Percentiles rank a stretch among this genome's conserved stretches.
These are phyloP conservation scores for Notodonta dromedarius DNA, from an alignment of 2,888 invertebrate genomes.

Conservation along the genomic window DNA sequence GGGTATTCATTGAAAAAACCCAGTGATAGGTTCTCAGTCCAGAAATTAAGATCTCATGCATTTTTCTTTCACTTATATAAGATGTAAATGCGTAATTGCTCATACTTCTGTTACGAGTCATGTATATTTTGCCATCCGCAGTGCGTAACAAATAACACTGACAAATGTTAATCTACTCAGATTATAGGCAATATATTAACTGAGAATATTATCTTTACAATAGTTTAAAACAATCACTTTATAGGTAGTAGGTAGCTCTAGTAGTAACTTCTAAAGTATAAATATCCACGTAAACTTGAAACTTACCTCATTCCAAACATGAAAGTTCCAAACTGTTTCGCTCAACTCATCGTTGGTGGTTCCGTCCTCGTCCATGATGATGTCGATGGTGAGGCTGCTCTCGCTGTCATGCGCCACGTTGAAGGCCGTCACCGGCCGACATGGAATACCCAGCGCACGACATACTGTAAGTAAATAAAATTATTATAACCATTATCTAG, in stretches of 20 bases:
- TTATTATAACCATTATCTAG: no score
- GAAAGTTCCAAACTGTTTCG: slow-evolving; percentile 98
- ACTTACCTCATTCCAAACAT: slow-evolving; percentile 97
- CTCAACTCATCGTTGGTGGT: slow-evolving; percentile 91
- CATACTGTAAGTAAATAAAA: slow-evolving; percentile 87
- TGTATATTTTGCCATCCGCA: no score
- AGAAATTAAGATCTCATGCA: not conserved
- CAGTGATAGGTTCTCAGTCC: not conserved
- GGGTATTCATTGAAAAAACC: not conserved
- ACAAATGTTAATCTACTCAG: no score
- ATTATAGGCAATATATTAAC: no score
- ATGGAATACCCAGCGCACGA: slow-evolving; percentile 94
- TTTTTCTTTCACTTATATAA: not conserved
- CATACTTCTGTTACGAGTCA: no score
- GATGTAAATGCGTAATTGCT: no score
- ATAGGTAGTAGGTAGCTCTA: no score
- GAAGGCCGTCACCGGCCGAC: slow-evolving; percentile 94
- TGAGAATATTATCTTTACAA: no score
- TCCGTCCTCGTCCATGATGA: slow-evolving; percentile 92
- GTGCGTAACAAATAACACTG: no score
- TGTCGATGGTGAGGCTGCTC: slow-evolving; percentile 94
- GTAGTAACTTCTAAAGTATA: no score
- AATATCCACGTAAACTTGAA: not conserved
- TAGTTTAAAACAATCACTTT: no score
- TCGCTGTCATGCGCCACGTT: slow-evolving; percentile 98